Base-by-base conservation (phyloP, 2,888 invertebrate genomes). In the Leistus spinibarbis region DNA sequence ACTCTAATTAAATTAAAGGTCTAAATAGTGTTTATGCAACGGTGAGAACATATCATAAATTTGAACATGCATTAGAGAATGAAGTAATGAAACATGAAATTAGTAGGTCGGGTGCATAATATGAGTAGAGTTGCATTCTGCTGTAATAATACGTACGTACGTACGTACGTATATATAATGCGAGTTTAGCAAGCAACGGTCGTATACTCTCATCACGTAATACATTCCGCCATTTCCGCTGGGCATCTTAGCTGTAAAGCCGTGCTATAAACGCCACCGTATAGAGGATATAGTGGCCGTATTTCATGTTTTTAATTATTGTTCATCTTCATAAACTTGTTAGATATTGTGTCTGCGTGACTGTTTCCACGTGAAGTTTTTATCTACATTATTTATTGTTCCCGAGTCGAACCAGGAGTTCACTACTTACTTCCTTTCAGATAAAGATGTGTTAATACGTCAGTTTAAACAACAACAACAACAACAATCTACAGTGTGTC, bases 261-360 rank as follows among this genome's bases (percentile, higher is more conserved):
- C 72, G 27, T 27, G 40, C 65, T 27, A 66, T 72, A 72, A 72
- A 72, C 72, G 66, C 65, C 57, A 53, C 40, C 24, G 22, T 65
- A 72, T 66, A 72, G n/a, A n/a, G 72, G 72, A 72, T 72, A 72
- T 72, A 60, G 67, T 40, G 22, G 67, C 24, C 40, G 64, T 75
- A 75, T 69, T 75, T 75, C 69, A 75, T 69, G 69, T 75, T 75
- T 75, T 75, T 75, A 75, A 75, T 75, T 75, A 75, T 75, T 75
- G 75, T 73, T 73, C 73, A 73, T 75, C 75, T 75, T 75, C 75
- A 69, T 75, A 75, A 73, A 75, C 69, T 75, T 75, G 75, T 75
- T 75, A 75, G 75, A 69, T 69, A 75, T 75, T 69, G 68, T 75
- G 75, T 75, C 75, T 75, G 69, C 75, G 75, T 75, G 75, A 75